Evolutionary conservation across 1,140 invertebrate genomes (phyloP).

Genomic region (Heliconius himera): DNA sequence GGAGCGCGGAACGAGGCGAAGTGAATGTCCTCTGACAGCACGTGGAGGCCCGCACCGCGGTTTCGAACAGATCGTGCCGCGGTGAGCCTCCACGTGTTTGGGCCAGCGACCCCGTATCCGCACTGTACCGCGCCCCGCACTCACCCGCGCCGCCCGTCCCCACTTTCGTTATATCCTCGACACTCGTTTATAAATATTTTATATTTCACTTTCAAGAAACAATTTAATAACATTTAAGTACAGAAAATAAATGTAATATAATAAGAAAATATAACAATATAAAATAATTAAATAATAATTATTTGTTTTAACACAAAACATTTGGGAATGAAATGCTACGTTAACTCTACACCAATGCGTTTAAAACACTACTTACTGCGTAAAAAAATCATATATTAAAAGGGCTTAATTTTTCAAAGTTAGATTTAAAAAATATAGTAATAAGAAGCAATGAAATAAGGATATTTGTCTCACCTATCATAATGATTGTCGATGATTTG

Average conservation of each 20-base stretch:
- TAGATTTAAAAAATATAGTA: background rate
- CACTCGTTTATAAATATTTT: constrained; percentile 24
- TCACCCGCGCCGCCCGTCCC: constrained; percentile 53
- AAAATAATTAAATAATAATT: background rate
- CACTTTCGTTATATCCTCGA: constrained; percentile 54
- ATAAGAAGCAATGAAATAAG: background rate
- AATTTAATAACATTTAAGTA: background rate
- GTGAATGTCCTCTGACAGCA: constrained; percentile 76
- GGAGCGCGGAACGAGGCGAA: constrained; percentile 60
- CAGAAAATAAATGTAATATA: background rate
- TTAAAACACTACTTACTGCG: background rate
- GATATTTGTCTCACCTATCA: constrained; percentile 66
- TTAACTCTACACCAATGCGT: background rate
- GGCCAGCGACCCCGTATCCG: constrained; percentile 69
- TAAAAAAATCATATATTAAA: background rate
- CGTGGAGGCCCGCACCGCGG: constrained; percentile 77
- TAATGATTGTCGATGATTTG: constrained; percentile 61
- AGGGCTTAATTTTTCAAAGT: background rate
- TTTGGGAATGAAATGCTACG: background rate
- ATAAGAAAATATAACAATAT: background rate
- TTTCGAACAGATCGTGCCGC: constrained; percentile 67
- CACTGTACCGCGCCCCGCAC: constrained; percentile 54
- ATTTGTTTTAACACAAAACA: background rate
- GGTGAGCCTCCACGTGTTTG: constrained; percentile 78
- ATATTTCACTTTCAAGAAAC: constrained; percentile 28